Evolutionary conservation across 1,140 invertebrate genomes (phyloP).

Genomic region (Tetragonula clypearis): DNA sequence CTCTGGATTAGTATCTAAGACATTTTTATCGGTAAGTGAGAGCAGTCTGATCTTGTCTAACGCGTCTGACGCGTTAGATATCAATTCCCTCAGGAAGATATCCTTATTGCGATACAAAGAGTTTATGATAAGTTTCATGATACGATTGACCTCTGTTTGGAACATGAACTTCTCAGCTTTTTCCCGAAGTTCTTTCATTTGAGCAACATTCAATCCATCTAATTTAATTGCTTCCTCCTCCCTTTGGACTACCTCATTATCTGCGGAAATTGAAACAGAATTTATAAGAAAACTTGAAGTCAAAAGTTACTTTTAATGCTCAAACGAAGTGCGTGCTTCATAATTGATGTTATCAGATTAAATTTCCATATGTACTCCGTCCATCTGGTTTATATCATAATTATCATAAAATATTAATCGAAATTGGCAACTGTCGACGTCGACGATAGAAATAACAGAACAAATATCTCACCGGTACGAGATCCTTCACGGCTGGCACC

Average conservation of each 20-base stretch:
- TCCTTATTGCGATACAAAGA: constrained; percentile 99
- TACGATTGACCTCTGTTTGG: constrained; percentile 98
- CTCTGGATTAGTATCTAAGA: constrained; percentile 91
- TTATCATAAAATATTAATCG: neutral
- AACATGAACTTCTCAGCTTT: constrained; percentile 97
- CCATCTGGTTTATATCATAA: neutral
- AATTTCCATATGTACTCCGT: neutral
- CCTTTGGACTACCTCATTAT: constrained; percentile 90
- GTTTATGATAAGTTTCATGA: constrained; percentile 99
- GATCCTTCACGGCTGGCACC: constrained; percentile 91
- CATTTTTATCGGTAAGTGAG: constrained; percentile 92
- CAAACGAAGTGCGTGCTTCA: neutral
- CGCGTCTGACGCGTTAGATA: constrained; percentile 98
- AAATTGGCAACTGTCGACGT: neutral
- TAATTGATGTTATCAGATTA: neutral
- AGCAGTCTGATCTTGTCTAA: constrained; percentile 97
- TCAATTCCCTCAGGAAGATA: constrained; percentile 98
- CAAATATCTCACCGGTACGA: constrained; percentile 87
- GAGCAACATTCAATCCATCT: constrained; percentile 96
- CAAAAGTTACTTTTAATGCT: neutral
- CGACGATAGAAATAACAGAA: neutral
- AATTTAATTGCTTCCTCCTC: constrained; percentile 99
- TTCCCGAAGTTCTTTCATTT: constrained; percentile 95
- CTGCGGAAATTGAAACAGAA: constrained; percentile 77
- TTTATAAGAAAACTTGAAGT: neutral